Evolutionary conservation across 2,113 vertebrate species (phyloP).

Genomic region (Vicugna pacos): DNA sequence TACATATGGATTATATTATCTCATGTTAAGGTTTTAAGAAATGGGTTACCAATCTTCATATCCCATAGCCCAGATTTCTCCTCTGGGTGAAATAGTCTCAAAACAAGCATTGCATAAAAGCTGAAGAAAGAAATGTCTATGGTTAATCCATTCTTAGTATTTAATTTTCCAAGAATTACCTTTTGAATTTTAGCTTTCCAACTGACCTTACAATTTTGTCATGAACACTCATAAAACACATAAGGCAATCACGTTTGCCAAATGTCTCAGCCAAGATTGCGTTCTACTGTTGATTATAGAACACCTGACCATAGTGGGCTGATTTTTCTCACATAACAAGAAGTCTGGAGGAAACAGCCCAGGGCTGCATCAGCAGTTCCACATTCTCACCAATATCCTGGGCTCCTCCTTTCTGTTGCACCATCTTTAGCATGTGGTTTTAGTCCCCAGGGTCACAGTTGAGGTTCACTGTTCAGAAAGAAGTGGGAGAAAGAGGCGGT

Average conservation of each 20-base stretch:
- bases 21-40: background rate
- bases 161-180: conserved; percentile 44
- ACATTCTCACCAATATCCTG: background rate
- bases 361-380: background rate
- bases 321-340: background rate
- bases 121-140: background rate
- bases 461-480: background rate
- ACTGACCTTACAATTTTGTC: background rate
- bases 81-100: background rate
- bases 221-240: background rate
- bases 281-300: background rate
- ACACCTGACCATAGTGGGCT: background rate
- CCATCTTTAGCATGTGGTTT: background rate
- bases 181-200: conserved; percentile 21
- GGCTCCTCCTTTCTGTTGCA: background rate
- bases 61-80: background rate
- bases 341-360: background rate
- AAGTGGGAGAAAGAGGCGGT: background rate
- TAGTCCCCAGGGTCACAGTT: background rate
- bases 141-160: background rate
- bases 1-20: background rate
- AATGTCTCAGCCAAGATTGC: background rate
- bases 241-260: background rate
- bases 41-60: background rate
- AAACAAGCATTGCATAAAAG: background rate